phyloP scores from a whole-genome alignment of 2,113 vertebrate species.

The Pseudorasbora parva region DNA sequence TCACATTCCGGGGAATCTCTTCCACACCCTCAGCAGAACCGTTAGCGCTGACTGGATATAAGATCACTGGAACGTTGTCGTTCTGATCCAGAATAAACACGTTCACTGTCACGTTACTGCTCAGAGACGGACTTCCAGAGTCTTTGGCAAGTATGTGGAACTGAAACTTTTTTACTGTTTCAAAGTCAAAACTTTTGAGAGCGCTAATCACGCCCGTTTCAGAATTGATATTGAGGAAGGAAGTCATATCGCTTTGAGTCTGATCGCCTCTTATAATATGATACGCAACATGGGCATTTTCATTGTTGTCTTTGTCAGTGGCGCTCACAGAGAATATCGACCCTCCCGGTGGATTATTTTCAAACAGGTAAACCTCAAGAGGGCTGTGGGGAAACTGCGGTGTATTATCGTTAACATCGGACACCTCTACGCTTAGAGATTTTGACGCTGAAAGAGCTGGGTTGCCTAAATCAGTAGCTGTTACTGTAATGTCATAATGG shows the following conservation, averaged over 20 bases:
- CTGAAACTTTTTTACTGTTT: constrained; percentile 62
- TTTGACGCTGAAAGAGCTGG: constrained; percentile 60
- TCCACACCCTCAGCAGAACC: too few relatives aligned
- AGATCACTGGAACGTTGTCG: constrained; percentile 49
- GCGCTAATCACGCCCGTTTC: constrained; percentile 62
- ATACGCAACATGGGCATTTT: constrained; percentile 64
- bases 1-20: too few relatives aligned
- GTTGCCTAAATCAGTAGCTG: constrained; percentile 60
- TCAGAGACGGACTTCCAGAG: constrained; percentile 63
- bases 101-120: constrained; percentile 58
- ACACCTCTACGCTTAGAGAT: constrained; percentile 55
- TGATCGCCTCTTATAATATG: constrained; percentile 16
- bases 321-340: constrained; percentile 59
- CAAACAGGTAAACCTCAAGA: constrained; percentile 65
- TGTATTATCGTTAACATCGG: constrained; percentile 70
- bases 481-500: constrained; percentile 67
- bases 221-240: constrained; percentile 52
- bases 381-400: constrained; percentile 61
- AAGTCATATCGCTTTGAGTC: background rate
- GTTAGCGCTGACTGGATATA: too few relatives aligned
- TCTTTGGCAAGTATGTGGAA: too few relatives aligned
- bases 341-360: constrained; percentile 66
- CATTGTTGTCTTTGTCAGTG: constrained; percentile 58
- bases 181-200: constrained; percentile 72
- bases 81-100: constrained; percentile 64